Evolutionary conservation across 2,797 vertebrate species (phyloP), one percentile per base, ranked within the genome.

Genomic region (Chiropotes sagulatus): DNA sequence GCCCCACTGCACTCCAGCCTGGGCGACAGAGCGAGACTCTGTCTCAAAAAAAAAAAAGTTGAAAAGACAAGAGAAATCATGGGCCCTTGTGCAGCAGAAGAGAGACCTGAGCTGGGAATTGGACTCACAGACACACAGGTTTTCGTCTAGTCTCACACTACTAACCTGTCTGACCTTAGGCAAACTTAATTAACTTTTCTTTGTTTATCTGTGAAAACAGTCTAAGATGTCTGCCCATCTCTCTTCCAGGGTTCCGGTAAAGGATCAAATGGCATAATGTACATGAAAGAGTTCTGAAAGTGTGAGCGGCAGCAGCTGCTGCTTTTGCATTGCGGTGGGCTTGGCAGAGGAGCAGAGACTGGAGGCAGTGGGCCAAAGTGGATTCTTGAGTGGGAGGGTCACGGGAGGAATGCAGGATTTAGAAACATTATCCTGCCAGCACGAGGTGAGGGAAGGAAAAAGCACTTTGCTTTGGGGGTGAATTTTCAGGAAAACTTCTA

Each of bases 151-250:
- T 50, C 83, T 98, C 48, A 24, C 1, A 15, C 41, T 30, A 6
- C 30, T 81, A 80, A 58, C 92, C 92, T 52, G 46, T 78, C 89
- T 88, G 80, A 94, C 93, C 92, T 82, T 58, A 58, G 17, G 57
- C 76, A 50, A 76, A 85, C 89, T 90, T 93, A 61, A 85, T 95
- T 75, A 97, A 39, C 52, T 94, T 86, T 22, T 24, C 93, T 88
- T 84, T 94, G 94, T 97, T 85, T 92, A 93, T 94, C 84, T 61
- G 83, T 88, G 70, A 67, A 88, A 90, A 50, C 58, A 30, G 86
- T 78, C 88, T 73, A 24, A 83, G 75, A 11, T 88, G 85, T 70
- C 91, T 94, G 64, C 75, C 19, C 50, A 12, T 57, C 88, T 64
- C 9, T 92, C 83, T 94, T 46, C 13, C 5, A 15, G n/a, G 90